Evolutionary conservation across 1,140 invertebrate species (phyloP).

Genomic region (Zaprionus africanus): DNA sequence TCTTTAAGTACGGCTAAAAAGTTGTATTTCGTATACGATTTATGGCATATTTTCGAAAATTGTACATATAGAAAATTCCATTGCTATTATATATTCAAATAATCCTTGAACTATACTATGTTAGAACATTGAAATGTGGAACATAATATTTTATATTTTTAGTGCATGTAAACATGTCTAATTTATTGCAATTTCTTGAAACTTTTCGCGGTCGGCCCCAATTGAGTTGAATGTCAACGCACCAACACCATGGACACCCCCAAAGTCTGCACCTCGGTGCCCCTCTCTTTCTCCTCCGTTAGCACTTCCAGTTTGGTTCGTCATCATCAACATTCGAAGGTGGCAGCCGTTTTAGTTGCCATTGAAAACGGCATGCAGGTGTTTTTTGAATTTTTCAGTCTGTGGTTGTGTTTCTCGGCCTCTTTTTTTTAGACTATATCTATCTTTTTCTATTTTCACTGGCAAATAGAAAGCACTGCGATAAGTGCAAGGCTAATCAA

Average conservation of each 20-base stretch:
- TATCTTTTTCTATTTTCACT: constrained; percentile 11
- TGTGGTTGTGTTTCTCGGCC: background rate
- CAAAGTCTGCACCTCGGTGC: constrained; percentile 21
- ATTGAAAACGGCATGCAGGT: constrained; percentile 76
- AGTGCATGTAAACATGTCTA: constrained; percentile 47
- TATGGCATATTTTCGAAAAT: constrained; percentile 28
- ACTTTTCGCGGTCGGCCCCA: constrained; percentile 45
- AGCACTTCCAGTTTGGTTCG: constrained; percentile 3
- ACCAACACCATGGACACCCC: constrained; percentile 39
- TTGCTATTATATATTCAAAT: constrained; percentile 6
- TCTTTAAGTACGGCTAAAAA: background rate
- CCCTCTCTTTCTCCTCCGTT: background rate
- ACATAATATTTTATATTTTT: background rate
- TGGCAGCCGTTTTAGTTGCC: constrained; percentile 62
- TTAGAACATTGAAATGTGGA: constrained; percentile 6
- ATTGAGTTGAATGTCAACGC: constrained; percentile 65
- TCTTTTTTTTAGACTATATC: background rate
- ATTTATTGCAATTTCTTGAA: constrained; percentile 73
- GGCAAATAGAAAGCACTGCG: constrained; percentile 54
- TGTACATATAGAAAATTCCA: constrained; percentile 43
- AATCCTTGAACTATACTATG: constrained; percentile 70
- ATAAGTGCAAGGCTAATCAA: constrained; percentile 20
- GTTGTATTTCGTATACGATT: constrained; percentile 13
- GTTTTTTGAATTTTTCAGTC: constrained; percentile 30
- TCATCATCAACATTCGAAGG: constrained; percentile 25